Percentiles rank a stretch among this genome's conserved stretches.
phyloP scores from a whole-genome alignment of 2,888 invertebrate genomes.

The Caenorhabditis imperialis region DNA sequence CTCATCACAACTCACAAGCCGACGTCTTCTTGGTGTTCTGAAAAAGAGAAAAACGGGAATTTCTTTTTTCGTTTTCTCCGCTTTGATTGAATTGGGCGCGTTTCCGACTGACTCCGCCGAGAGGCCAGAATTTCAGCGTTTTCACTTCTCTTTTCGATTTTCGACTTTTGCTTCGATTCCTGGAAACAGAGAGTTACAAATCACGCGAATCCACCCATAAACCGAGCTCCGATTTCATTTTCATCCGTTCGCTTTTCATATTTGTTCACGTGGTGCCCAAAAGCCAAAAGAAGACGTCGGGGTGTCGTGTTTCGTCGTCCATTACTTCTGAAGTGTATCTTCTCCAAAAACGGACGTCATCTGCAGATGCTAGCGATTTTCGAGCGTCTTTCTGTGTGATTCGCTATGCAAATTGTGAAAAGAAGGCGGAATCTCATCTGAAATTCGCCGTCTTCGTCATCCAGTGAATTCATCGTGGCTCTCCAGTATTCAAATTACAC shows the following conservation, averaged over 20 bases:
- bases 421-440: background rate
- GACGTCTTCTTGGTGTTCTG: no score
- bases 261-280: conserved; percentile 27
- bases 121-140: conserved; percentile 28
- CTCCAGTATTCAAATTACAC: no score
- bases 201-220: conserved; percentile 7
- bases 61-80: conserved; percentile 41
- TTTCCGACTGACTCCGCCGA: conserved; percentile 42
- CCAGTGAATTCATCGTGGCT: no score
- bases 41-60: no score
- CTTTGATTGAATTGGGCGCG: conserved; percentile 44
- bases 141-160: conserved; percentile 4
- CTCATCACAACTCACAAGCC: conserved; percentile 47
- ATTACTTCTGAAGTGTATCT: conserved; percentile 28
- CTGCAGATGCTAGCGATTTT: no score
- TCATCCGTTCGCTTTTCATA: conserved; percentile 10
- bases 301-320: conserved; percentile 40
- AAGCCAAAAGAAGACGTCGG: conserved; percentile 5
- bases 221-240: conserved; percentile 32
- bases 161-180: background rate
- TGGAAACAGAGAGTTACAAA: background rate
- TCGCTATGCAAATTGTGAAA: conserved; percentile 9
- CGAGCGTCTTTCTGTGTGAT: no score
- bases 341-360: conserved; percentile 20
- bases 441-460: background rate